phyloP scores from a whole-genome alignment of 2,888 invertebrate genomes.

The Catocala sponsa region DNA sequence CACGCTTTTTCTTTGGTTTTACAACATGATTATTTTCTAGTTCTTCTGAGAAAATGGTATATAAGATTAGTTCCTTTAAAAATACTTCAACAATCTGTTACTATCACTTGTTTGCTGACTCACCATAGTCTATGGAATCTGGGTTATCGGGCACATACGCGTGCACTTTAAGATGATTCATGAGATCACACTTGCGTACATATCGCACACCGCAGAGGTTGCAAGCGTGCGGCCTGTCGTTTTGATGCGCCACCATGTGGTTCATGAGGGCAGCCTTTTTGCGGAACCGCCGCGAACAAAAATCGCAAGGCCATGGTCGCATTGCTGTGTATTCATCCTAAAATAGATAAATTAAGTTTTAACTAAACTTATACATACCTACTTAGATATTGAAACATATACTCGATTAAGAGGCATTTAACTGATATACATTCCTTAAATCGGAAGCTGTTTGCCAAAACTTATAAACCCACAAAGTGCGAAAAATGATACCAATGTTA shows the following conservation, averaged over 20 bases:
- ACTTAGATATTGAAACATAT: neutral
- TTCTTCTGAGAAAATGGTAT: slow-evolving; percentile 67
- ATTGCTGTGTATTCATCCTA: slow-evolving; percentile 91
- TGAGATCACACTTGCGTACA: slow-evolving; percentile 93
- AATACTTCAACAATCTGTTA: neutral
- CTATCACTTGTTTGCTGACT: slow-evolving; percentile 29
- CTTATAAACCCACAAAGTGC: no score
- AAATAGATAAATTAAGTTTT: neutral
- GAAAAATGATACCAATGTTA: no score
- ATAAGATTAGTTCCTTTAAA: neutral
- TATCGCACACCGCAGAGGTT: slow-evolving; percentile 94
- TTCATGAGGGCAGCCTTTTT: slow-evolving; percentile 95
- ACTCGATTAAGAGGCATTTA: no score
- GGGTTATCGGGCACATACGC: slow-evolving; percentile 91
- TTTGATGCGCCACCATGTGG: slow-evolving; percentile 96
- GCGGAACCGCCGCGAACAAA: slow-evolving; percentile 94
- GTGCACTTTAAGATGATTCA: slow-evolving; percentile 94
- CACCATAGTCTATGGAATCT: slow-evolving; percentile 87
- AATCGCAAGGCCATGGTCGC: slow-evolving; percentile 95
- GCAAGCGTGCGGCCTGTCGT: slow-evolving; percentile 94
- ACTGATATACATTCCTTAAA: no score
- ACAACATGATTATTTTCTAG: slow-evolving; percentile 70
- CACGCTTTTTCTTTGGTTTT: slow-evolving; percentile 83
- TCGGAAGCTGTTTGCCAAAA: no score
- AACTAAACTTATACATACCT: neutral